Evolutionary conservation across 1,140 invertebrate species (phyloP).

Genomic region (Bombus turneri): DNA sequence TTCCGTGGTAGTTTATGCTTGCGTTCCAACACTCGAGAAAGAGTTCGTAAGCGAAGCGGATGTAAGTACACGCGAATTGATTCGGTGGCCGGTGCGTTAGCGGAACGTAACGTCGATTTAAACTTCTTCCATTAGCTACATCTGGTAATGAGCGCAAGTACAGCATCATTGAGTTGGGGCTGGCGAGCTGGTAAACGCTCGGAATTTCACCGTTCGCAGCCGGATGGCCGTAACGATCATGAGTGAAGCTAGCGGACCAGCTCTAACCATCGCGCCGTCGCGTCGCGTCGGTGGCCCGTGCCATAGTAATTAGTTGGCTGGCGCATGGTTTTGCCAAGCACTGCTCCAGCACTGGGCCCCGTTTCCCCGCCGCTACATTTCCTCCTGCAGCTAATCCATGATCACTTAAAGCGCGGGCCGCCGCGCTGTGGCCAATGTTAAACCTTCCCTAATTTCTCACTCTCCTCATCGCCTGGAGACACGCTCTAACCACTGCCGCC

Average conservation of each 20-base stretch:
- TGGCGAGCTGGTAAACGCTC: conserved; percentile 30
- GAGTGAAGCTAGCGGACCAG: conserved; percentile 46
- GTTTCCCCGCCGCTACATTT: conserved; percentile 32
- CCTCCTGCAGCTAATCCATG: conserved; percentile 67
- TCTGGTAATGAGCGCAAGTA: conserved; percentile 26
- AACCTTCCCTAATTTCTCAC: conserved; percentile 69
- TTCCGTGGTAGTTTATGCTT: background rate
- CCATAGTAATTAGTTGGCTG: conserved; percentile 69
- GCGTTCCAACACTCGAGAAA: too few species aligned
- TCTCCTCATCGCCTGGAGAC: conserved; percentile 40
- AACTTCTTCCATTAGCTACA: conserved; percentile 48
- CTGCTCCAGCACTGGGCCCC: background rate
- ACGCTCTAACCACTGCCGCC: conserved; percentile 35
- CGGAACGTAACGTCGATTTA: conserved; percentile 23
- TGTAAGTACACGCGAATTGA: conserved; percentile 16
- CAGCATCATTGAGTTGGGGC: conserved; percentile 36
- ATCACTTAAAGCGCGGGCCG: conserved; percentile 64
- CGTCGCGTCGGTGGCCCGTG: conserved; percentile 51
- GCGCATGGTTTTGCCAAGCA: conserved; percentile 59
- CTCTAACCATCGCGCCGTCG: conserved; percentile 38
- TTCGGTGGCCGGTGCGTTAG: background rate
- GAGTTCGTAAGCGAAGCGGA: too few species aligned
- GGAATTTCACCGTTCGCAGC: conserved; percentile 38
- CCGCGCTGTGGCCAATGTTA: conserved; percentile 70
- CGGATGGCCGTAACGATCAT: conserved; percentile 67